Evolutionary conservation across 2,797 vertebrate species (phyloP), one percentile per base, ranked within the genome.

Genomic region (Trachurus trachurus): DNA sequence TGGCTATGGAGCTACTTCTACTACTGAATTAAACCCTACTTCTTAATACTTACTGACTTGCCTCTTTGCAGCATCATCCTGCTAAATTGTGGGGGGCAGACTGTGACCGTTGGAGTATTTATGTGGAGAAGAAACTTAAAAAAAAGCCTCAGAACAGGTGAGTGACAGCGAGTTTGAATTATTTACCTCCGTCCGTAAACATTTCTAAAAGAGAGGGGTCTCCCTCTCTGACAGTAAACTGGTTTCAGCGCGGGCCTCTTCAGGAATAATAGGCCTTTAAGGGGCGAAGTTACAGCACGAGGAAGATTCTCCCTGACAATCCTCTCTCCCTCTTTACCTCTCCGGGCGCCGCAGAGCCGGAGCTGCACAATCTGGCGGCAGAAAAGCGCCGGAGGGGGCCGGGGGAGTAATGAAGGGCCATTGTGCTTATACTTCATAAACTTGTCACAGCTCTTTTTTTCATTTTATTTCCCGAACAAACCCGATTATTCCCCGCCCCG

Each of bases 371-470:
- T 49, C 78, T 37, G 79, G 80, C 65, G 9, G 22, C 10, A 15
- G 5, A 19, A 74, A 78, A 83, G 21, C 15, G 67, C 86, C 71
- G 16, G 64, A 47, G 83, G 84, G 78, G 40, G 69, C 72, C 34
- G 19, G 62, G 70, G 93, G 95, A 95, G 93, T 96, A 97, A 97
- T 96, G 96, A 96, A 96, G 93, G 94, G 91, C 94, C 93, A 94
- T 96, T 96, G 95, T 96, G 96, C 95, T 97, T 26, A 26, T 96
- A 96, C 96, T 97, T 97, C 95, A 97, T 98, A 97, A 97, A 97
- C 95, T 97, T 97, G 96, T 97, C 97, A 96, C 94, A 91, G 92
- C 83, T 84, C 79, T 26, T 26, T 94, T 94, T 96, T 96, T 96
- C 95, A 96, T 97, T 97, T 96, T 95, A 97, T 96, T 96, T 96